Conservation (phyloP, 37 sponge, comb jelly and placozoan genomes). For the Eunapius fragilis region DNA sequence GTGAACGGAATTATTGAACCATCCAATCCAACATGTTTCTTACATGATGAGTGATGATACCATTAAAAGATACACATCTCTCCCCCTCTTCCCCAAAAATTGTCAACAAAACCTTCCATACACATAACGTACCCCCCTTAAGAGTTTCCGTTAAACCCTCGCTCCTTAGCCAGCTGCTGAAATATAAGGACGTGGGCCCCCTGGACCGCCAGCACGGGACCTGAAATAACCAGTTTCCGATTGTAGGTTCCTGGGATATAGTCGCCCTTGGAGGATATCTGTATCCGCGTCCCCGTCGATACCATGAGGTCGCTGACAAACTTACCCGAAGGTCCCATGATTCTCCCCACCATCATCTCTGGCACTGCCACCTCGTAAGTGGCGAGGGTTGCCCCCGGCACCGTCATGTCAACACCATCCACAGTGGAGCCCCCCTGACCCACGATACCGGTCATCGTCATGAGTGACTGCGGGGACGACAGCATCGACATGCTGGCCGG, state of each 20-base stretch:
- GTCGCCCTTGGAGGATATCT: constrained; percentile 75
- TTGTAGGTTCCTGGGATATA: constrained; percentile 89
- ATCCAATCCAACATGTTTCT: too few relatives aligned
- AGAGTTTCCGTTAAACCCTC: constrained; percentile 46
- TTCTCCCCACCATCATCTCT: constrained; percentile 57
- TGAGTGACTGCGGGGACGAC: not conserved
- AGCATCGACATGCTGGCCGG: not conserved
- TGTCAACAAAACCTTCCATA: too few relatives aligned
- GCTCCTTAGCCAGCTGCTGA: constrained; percentile 73
- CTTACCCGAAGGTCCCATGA: constrained; percentile 66
- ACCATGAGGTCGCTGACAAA: constrained; percentile 62
- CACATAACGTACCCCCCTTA: constrained; percentile 11
- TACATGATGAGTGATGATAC: too few relatives aligned
- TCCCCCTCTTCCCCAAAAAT: too few relatives aligned
- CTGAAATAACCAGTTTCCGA: constrained; percentile 76
- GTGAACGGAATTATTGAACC: too few relatives aligned
- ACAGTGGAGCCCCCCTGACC: constrained; percentile 6
- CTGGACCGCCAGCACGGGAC: constrained; percentile 70
- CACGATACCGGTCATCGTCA: not conserved
- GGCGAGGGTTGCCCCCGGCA: constrained; percentile 73
- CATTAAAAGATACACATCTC: too few relatives aligned
- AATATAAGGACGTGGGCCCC: constrained; percentile 74
- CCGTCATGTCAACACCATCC: constrained; percentile 63
- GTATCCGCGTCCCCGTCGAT: constrained; percentile 54
- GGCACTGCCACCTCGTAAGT: constrained; percentile 86